These are phyloP conservation scores for Pantherophis alleghaniensis DNA, from an alignment of 2,797 vertebrate species.

Conservation along the genomic window DNA sequence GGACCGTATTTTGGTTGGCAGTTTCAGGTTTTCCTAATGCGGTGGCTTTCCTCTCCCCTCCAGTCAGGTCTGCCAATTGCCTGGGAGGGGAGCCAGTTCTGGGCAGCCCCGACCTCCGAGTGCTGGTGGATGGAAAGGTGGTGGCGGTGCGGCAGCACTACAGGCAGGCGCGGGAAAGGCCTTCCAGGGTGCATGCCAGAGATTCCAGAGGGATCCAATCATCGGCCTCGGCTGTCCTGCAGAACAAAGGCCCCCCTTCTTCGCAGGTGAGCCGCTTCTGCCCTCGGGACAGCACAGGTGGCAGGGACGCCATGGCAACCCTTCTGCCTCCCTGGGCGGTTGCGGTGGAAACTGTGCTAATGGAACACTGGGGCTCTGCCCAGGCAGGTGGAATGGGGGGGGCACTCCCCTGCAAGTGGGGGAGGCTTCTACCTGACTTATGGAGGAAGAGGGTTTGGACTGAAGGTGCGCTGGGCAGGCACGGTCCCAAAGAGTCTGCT, in stretches of 20 bases:
- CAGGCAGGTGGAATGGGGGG: background rate
- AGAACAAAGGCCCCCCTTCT: background rate
- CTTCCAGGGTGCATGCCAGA: background rate
- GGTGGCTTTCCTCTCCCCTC: background rate
- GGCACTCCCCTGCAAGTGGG: no score
- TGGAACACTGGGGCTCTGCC: background rate
- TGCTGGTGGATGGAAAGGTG: background rate
- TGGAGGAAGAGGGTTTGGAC: background rate
- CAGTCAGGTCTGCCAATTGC: slow-evolving; percentile 46
- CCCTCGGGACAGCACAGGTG: background rate
- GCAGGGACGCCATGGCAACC: slow-evolving; percentile 12
- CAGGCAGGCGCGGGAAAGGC: slow-evolving; percentile 1
- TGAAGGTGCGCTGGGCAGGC: background rate
- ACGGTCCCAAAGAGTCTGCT: background rate
- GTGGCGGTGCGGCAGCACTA: slow-evolving; percentile 21
- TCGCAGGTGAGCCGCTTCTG: background rate
- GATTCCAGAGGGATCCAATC: background rate
- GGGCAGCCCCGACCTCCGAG: background rate
- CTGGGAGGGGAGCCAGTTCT: background rate
- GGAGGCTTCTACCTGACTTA: background rate
- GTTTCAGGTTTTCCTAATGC: fast-evolving
- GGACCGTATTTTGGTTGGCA: background rate
- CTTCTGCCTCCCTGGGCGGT: background rate
- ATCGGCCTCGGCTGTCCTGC: fast-evolving
- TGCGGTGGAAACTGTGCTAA: background rate